Base-by-base conservation (phyloP, 2,113 vertebrate genomes). In the Australoheros scitulus region DNA sequence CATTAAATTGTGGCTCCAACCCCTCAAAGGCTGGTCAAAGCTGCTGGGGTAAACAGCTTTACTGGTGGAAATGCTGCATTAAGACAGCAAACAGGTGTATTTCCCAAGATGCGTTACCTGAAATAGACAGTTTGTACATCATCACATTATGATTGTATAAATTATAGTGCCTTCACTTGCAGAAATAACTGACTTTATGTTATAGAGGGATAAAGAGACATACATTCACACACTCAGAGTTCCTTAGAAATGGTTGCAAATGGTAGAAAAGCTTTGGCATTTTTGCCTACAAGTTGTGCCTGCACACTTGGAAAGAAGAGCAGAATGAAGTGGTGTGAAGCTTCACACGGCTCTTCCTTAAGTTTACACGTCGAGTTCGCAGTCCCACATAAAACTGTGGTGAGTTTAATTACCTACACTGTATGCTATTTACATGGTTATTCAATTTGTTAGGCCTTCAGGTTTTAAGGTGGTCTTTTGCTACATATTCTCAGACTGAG, bases 331-430 rank as follows among this genome's bases (percentile, higher is more conserved):
- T 52, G 24, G 87, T 50, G 7, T 8, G 78, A 80, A 94, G 94
- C 93, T 93, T 93, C 93, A 93, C 88, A 50, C 80, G 24, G 86
- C 91, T 89, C 89, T 86, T 90, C 88, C 61, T 88, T 91, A 58
- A 85, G 88, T 84, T 79, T 74, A 80, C 79, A 82, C 2, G 2
- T 87, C 4, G 60, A 88, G 63, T 88, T 92, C 36, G 55, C 83
- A 77, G 74, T 92, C 95, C 97, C 97, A 97, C 97, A 97, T 97
- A 97, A 96, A 97, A 97, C 97, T 97, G 96, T 94, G 96, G 96
- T 93, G 91, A 94, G 84, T 78, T 85, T 76, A 81, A 65, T 84
- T 86, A 84, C 77, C 82, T 86, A 91, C 82, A 2, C n/a, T 1
- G 2, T 81, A 82, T 77, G 83, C 84, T 95, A 95, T 93, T 85